A percentile compares a stretch with the other conserved stretches of the same genome.
These are phyloP conservation scores for Leptopilina syphax DNA, from an alignment of 2,888 invertebrate genomes.

Conservation along the genomic window DNA sequence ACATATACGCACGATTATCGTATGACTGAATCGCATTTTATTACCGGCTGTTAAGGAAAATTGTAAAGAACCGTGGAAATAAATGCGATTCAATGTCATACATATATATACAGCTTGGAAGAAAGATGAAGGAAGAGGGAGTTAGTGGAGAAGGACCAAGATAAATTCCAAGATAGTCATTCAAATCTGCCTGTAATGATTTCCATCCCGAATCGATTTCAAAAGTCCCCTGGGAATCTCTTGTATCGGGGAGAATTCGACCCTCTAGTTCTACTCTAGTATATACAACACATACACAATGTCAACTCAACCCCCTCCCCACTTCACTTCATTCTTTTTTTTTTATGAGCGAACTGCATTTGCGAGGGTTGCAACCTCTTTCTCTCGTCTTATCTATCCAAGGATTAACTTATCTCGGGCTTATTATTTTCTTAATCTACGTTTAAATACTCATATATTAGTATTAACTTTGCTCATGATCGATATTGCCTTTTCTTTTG, in stretches of 20 bases:
- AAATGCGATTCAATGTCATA: constrained; percentile 24
- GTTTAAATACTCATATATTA: constrained; percentile 77
- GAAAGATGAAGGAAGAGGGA: constrained; percentile 33
- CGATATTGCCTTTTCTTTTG: constrained; percentile 53
- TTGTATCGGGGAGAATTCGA: constrained; percentile 58
- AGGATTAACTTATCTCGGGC: constrained; percentile 76
- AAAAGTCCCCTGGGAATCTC: constrained; percentile 74
- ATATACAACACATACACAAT: constrained; percentile 65
- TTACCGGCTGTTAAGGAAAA: constrained; percentile 37
- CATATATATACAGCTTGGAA: constrained; percentile 36
- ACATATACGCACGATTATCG: constrained; percentile 19
- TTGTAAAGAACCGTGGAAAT: constrained; percentile 38
- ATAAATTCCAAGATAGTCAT: constrained; percentile 75
- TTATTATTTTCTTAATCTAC: constrained; percentile 76
- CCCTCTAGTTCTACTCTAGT: constrained; percentile 52
- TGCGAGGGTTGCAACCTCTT: constrained; percentile 54
- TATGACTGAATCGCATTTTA: constrained; percentile 39
- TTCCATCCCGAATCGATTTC: constrained; percentile 76
- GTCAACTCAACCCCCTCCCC: constrained; percentile 57
- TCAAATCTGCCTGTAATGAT: constrained; percentile 76
- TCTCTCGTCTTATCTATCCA: constrained; percentile 68
- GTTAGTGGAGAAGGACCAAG: constrained; percentile 55
- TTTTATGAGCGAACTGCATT: constrained; percentile 54
- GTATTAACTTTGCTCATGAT: constrained; percentile 66
- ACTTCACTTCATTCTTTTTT: constrained; percentile 27